Evolutionary conservation across 2,888 invertebrate species (phyloP), one percentile per base, ranked within the genome.

Genomic region (Andrena dorsata): DNA sequence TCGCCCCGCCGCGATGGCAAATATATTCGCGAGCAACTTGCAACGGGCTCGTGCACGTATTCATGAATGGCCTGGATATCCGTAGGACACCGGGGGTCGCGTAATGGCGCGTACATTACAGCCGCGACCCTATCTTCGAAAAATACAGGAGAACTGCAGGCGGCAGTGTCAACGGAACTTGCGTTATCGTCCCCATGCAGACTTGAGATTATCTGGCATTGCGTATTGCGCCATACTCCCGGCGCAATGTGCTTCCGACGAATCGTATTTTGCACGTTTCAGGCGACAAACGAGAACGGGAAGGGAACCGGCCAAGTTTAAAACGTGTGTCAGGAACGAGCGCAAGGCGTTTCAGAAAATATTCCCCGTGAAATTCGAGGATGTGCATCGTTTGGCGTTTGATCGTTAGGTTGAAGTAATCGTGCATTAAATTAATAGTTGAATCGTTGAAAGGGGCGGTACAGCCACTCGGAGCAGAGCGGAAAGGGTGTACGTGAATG

Each of bases 21-120:
- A 76, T 76, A 72, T 64, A 82, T 81, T 80, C 65, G 53, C 64
- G 53, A 65, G 13, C 71, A 41, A 68, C 41, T 51, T 49, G 70
- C 61, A 47, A 3, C 68, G 58, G 51, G 28, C 35, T 64, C 70
- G 53, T 30, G 30, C 41, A 63, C 71, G 64, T 76, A 76, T 76
- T 76, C 76, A 61, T 65, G 61, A 80, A 80, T 32, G 60, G 51
- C 23, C 28, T 61, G 63, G 63, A 68, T 72, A 66, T 56, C 30
- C 53, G 32, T 8, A 8, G 56, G 5, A 16, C 30, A 1, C 20
- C 23, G 28, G 28, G 53, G 51, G 6, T 63, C 47, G 58, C 49
- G 64, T 51, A 79, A 79, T 53, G 51, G 47, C 58, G 23, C 30
- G 35, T 64, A 49, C 73, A 81, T 76, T 73, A 72, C 26, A 26